phyloP scores from a whole-genome alignment of 1,140 invertebrate species.

The Dendrolimus kikuchii region DNA sequence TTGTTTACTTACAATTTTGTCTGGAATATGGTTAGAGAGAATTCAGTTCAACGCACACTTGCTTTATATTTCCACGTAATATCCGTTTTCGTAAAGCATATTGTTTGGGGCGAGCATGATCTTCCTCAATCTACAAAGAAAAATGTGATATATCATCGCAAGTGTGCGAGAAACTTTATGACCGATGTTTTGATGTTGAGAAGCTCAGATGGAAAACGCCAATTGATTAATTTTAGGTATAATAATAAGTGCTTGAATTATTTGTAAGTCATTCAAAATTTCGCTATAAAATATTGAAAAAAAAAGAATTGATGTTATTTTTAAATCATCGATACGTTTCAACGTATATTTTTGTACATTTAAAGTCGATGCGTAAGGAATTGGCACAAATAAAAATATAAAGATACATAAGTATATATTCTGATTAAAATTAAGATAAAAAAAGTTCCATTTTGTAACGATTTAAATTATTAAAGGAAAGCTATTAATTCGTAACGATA shows the following conservation, averaged over 20 bases:
- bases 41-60: background rate
- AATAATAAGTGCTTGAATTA: slow-evolving; percentile 53
- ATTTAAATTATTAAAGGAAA: slow-evolving; percentile 47
- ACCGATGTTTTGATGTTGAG: slow-evolving; percentile 29
- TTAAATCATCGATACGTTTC: slow-evolving; percentile 52
- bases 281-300: slow-evolving; percentile 45
- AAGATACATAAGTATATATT: slow-evolving; percentile 37
- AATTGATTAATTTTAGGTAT: slow-evolving; percentile 56
- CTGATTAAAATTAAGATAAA: slow-evolving; percentile 33
- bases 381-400: slow-evolving; percentile 48
- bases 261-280: slow-evolving; percentile 51
- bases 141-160: too few relatives aligned
- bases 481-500: slow-evolving; percentile 57
- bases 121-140: too few relatives aligned
- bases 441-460: slow-evolving; percentile 58
- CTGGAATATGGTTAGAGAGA: slow-evolving; percentile 52
- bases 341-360: slow-evolving; percentile 69
- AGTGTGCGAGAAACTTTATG: too few relatives aligned
- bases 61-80: too few relatives aligned
- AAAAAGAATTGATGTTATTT: slow-evolving; percentile 61
- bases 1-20: slow-evolving; percentile 67
- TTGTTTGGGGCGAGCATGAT: too few relatives aligned
- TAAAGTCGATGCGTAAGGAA: slow-evolving; percentile 58
- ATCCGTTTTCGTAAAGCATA: too few relatives aligned
- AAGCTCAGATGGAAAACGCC: slow-evolving; percentile 61